Percentiles rank a stretch among this genome's conserved stretches.
Evolutionary conservation across 2,888 invertebrate species (phyloP).

Genomic region (Halocaridina rubra): DNA sequence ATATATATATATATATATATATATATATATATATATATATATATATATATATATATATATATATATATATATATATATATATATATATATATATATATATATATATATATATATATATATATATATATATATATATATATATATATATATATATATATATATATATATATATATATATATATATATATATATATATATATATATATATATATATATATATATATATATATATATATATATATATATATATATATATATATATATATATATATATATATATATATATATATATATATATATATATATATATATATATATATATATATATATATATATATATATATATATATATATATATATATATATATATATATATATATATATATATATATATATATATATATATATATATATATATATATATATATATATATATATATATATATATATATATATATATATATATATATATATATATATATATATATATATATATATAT

Average conservation of each 20-base stretch:
- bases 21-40: too few relatives aligned
- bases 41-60: background rate
- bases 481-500: constrained; percentile 14
- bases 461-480: constrained; percentile 14
- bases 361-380: background rate
- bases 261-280: background rate
- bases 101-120: background rate
- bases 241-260: constrained; percentile 2
- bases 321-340: constrained; percentile 2
- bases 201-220: background rate
- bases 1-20: too few relatives aligned
- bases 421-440: constrained; percentile 13
- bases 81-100: background rate
- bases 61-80: background rate
- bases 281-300: background rate
- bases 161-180: background rate
- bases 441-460: constrained; percentile 2
- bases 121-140: background rate
- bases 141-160: background rate
- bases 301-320: background rate
- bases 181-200: background rate
- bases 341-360: background rate
- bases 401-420: constrained; percentile 6
- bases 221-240: background rate
- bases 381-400: background rate